These are phyloP conservation scores for Zapornia atra DNA, from an alignment of 2,113 vertebrate species.

Conservation along the genomic window DNA sequence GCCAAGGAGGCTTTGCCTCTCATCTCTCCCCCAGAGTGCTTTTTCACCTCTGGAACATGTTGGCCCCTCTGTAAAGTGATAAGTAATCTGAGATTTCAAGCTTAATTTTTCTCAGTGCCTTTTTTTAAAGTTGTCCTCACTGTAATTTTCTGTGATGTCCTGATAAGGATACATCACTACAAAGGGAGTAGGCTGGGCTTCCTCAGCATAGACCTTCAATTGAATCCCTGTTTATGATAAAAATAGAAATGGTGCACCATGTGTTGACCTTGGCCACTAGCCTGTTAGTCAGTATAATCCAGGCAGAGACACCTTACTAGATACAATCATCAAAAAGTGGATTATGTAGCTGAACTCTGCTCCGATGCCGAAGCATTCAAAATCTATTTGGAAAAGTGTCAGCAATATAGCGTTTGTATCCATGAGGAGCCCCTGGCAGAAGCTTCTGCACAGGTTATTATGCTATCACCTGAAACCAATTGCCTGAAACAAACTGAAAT, in stretches of 20 bases:
- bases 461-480: slow-evolving; percentile 14
- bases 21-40: neutral
- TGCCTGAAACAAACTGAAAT: slow-evolving; percentile 38
- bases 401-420: neutral
- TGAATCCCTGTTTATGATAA: neutral
- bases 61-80: rapidly evolving
- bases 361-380: slow-evolving; percentile 25
- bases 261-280: slow-evolving; percentile 1
- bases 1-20: neutral
- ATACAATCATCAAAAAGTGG: slow-evolving; percentile 53
- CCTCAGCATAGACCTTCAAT: neutral
- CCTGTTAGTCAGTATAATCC: slow-evolving; percentile 8
- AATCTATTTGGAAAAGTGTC: slow-evolving; percentile 53
- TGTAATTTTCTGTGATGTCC: neutral
- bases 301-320: neutral
- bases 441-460: slow-evolving; percentile 33
- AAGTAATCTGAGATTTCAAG: neutral
- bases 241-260: neutral
- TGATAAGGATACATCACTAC: neutral
- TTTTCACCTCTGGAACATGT: neutral
- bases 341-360: slow-evolving; percentile 51
- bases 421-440: neutral
- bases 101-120: neutral
- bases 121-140: neutral
- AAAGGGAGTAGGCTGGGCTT: neutral